These are phyloP conservation scores for Actenoides hombroni DNA, from an alignment of 2,113 vertebrate genomes.

Conservation along the genomic window DNA sequence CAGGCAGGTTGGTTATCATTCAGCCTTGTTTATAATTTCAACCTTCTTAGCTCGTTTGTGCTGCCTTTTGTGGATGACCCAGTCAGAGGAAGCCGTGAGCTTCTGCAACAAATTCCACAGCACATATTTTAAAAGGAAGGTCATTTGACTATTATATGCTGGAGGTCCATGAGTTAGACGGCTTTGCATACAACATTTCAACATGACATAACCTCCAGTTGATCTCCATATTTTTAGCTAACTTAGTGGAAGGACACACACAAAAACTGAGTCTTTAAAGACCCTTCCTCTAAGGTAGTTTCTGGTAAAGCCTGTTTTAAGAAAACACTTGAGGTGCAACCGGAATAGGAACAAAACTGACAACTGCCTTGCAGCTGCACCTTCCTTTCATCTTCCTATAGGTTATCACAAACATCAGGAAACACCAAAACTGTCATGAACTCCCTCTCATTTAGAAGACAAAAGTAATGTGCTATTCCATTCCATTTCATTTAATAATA, in stretches of 20 bases:
- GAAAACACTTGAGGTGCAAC: not conserved
- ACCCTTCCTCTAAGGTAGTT: not conserved
- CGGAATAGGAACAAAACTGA: not conserved
- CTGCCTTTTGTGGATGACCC: not conserved
- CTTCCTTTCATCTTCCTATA: not conserved
- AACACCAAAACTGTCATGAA: not conserved
- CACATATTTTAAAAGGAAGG: not conserved
- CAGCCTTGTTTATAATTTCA: conserved; percentile 11
- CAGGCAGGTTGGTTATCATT: not conserved
- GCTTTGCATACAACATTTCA: not conserved
- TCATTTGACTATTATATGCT: not conserved
- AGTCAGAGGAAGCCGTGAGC: not conserved
- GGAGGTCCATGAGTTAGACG: not conserved
- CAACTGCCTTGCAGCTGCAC: not conserved
- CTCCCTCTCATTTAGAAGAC: not conserved
- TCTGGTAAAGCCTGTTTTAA: not conserved
- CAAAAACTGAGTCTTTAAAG: not conserved
- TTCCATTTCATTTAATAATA: not conserved
- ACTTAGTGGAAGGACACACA: not conserved
- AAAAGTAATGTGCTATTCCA: not conserved
- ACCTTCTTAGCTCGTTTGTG: not conserved
- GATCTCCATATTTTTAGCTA: not conserved
- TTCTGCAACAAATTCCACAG: not conserved
- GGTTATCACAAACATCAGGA: not conserved
- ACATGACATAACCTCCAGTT: not conserved